Percentiles rank a stretch among this genome's conserved stretches.
Conservation (phyloP, 2,888 invertebrate species). For the Drosophila percnosoma region DNA sequence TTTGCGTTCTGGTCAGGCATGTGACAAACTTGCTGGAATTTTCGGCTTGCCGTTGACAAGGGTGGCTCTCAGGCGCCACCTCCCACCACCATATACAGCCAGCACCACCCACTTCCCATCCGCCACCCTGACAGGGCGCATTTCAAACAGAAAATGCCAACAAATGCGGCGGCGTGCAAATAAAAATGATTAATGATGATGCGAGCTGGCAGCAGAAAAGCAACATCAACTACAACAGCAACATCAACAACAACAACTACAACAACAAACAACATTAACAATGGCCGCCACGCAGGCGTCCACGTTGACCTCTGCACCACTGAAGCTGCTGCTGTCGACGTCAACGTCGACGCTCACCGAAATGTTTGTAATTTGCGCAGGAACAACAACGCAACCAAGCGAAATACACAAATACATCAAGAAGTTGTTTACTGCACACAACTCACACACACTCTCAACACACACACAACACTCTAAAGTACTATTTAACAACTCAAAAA, state of each 20-base stretch:
- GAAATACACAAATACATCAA: conserved; percentile 23
- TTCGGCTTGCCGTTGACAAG: conserved; percentile 65
- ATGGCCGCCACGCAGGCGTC: conserved; percentile 75
- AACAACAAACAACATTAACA: conserved; percentile 34
- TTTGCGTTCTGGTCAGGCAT: conserved; percentile 50
- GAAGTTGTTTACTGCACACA: conserved; percentile 24
- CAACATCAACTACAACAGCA: conserved; percentile 47
- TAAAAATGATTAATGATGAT: conserved; percentile 83
- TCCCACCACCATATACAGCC: conserved; percentile 14
- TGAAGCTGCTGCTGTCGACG: conserved; percentile 21
- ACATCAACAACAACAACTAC: conserved; percentile 23
- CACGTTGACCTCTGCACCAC: conserved; percentile 45
- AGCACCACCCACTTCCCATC: conserved; percentile 2
- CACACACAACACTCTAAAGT: conserved; percentile 6
- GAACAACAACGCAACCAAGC: conserved; percentile 14
- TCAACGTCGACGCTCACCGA: conserved; percentile 17
- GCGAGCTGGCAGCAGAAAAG: conserved; percentile 64
- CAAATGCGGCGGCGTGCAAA: conserved; percentile 81
- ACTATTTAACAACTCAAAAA: conserved; percentile 20
- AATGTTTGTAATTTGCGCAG: conserved; percentile 45
- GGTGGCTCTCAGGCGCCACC: conserved; percentile 56
- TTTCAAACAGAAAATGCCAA: conserved; percentile 75
- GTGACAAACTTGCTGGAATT: conserved; percentile 74
- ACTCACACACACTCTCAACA: not conserved
- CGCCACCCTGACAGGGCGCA: conserved; percentile 55